Evolutionary conservation across 2,888 invertebrate genomes (phyloP), one percentile per base, ranked within the genome.

Genomic region (Ichneumon xanthorius): DNA sequence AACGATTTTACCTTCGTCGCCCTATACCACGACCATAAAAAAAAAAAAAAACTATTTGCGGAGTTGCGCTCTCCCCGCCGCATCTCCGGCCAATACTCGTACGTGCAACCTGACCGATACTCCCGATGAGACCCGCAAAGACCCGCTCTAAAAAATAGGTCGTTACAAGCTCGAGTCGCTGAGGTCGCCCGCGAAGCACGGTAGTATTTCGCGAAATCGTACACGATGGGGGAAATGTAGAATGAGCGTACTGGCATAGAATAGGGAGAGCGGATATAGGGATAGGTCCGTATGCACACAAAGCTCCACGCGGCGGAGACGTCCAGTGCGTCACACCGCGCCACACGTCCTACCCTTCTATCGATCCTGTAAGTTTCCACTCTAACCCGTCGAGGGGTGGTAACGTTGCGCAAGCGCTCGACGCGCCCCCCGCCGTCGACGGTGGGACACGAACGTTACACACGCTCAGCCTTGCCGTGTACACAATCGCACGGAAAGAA

Each of bases 361-460:
- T 91, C 91, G 90, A 91, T 91, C 91, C 86, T 70, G 89, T 87
- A 89, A 90, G 88, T 89, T 91, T 89, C 89, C 90, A 87, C 85
- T 84, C 87, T 85, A 84, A 50, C 50, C 68, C 67, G 80, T 48
- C 76, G 61, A 30, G 71, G 67, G 58, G 61, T 53, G 40, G 22
- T 11, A n/a, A 89, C 87, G 79, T 89, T 87, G 88, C 89, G 88
- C 78, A 90, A 88, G 85, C 87, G 80, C 67, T 7, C 53, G 5
- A 65, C 72, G n/a, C 30, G 5, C 76, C 73, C 73, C 88, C 45
- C 72, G 63, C 70, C 80, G 77, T 80, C 30, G 9, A 19, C 19
- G n/a, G 19, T n/a, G 4, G 26, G 6, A 48, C 45, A 48, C 45
- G 14, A 48, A 48, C 45, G 45, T 3, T 4, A 48, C 45, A 48